Conservation (phyloP, 92 coral and sea anemone genomes). For the Actinostola sp. region DNA sequence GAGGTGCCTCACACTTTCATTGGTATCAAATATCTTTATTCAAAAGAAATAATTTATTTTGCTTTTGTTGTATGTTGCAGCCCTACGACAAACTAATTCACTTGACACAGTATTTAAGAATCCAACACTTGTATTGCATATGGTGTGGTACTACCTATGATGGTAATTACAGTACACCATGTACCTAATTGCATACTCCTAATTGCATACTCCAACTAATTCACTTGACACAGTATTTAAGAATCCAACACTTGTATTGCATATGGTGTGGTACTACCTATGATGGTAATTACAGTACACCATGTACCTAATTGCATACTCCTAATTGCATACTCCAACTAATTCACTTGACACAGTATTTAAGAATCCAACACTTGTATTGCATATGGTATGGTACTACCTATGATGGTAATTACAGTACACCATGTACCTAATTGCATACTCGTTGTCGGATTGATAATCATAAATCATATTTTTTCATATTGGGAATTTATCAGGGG, state of each 20-base stretch:
- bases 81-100: constrained; percentile 79
- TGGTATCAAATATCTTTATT: neutral
- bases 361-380: constrained; percentile 76
- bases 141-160: constrained; percentile 96
- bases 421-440: no score
- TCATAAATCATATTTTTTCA: no score
- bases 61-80: constrained; percentile 38
- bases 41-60: neutral
- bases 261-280: constrained; percentile 97
- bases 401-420: constrained; percentile 84
- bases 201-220: no score
- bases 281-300: no score
- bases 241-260: constrained; percentile 82
- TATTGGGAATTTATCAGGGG: no score
- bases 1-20: constrained; percentile 47
- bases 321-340: no score
- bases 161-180: no score
- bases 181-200: no score
- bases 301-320: no score
- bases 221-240: constrained; percentile 79
- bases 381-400: constrained; percentile 98
- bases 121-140: constrained; percentile 82
- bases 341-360: constrained; percentile 74
- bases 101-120: constrained; percentile 82
- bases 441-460: no score